Evolutionary conservation across 2,797 vertebrate species (phyloP).

Genomic region (Crossoptilon crossoptilon): DNA sequence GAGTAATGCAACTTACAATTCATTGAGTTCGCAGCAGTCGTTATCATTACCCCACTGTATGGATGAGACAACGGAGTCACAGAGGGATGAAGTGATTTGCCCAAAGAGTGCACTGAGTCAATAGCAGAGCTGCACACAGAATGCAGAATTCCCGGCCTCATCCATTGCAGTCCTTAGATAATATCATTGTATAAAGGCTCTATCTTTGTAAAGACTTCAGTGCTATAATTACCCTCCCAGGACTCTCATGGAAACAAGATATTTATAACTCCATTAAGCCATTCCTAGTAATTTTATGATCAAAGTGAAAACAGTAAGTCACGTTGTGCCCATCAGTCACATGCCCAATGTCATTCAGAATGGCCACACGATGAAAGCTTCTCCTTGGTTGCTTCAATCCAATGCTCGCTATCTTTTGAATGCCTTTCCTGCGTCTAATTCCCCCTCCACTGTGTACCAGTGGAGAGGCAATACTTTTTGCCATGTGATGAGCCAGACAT

Average conservation of each 20-base stretch:
- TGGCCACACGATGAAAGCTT: constrained; percentile 48
- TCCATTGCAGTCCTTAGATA: constrained; percentile 40
- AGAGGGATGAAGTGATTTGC: constrained; percentile 11
- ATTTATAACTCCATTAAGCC: constrained; percentile 73
- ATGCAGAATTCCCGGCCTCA: constrained; percentile 15
- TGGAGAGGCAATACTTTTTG: constrained; percentile 7
- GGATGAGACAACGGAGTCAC: constrained; percentile 21
- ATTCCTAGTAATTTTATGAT: constrained; percentile 70
- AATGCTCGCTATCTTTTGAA: constrained; percentile 37
- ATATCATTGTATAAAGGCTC: constrained; percentile 60
- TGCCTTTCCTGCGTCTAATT: constrained; percentile 45
- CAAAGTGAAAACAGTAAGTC: constrained; percentile 64
- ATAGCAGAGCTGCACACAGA: constrained; percentile 26
- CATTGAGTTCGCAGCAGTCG: background rate
- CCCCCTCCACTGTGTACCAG: background rate
- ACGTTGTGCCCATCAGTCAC: background rate
- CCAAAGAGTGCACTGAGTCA: constrained; percentile 20
- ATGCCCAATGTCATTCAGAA: constrained; percentile 48
- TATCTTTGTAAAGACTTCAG: constrained; percentile 59
- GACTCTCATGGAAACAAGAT: constrained; percentile 73
- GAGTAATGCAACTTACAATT: background rate
- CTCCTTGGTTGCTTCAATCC: constrained; percentile 33
- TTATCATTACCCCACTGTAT: background rate
- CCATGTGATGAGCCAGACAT: constrained; percentile 7
- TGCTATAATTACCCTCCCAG: constrained; percentile 70